phyloP scores from a whole-genome alignment of 2,113 vertebrate genomes.

The Macaca fascicularis region DNA sequence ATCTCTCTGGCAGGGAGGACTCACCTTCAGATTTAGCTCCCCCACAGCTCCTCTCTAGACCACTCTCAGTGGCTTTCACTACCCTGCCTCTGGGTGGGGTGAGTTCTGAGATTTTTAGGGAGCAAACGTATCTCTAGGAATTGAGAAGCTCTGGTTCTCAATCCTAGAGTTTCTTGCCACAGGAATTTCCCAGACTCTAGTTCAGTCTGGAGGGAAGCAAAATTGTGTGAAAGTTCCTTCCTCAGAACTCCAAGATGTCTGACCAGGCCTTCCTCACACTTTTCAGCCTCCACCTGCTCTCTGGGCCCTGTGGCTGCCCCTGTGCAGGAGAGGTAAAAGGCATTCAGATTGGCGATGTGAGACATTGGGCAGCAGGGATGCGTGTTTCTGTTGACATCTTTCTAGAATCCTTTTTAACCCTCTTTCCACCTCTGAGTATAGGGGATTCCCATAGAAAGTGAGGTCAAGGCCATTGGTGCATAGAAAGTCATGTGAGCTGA shows the following conservation, averaged over 20 bases:
- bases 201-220: background rate
- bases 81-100: background rate
- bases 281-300: background rate
- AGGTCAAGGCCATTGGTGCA: background rate
- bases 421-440: constrained; percentile 6
- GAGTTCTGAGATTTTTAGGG: constrained; percentile 1
- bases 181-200: background rate
- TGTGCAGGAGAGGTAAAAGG: background rate
- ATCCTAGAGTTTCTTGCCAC: background rate
- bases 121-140: constrained; percentile 7
- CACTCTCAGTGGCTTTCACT: background rate
- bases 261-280: background rate
- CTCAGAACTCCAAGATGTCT: background rate
- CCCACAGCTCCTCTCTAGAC: background rate
- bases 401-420: background rate
- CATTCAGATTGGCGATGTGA: background rate
- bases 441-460: background rate
- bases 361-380: background rate
- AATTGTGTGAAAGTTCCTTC: background rate
- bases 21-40: background rate
- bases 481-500: background rate
- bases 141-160: constrained; percentile 20
- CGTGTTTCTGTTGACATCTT: constrained; percentile 7
- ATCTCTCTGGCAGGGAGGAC: background rate
- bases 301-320: background rate